Conservation (phyloP, 2,888 invertebrate species). For the Drosophila paramelanica region DNA sequence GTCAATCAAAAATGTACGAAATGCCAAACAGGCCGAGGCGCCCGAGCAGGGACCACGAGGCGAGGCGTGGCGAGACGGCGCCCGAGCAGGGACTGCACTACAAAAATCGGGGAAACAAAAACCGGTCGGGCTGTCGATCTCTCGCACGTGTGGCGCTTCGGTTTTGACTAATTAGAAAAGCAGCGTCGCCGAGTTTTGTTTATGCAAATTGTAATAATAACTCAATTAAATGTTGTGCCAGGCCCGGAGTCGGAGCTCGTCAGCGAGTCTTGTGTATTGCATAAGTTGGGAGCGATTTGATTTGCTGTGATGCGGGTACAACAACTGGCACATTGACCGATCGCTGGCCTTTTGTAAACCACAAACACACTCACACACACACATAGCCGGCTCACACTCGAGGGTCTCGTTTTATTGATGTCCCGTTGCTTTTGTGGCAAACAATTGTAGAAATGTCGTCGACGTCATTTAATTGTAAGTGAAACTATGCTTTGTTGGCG, state of each 20-base stretch:
- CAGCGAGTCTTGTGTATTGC: slow-evolving; percentile 40
- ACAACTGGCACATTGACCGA: slow-evolving; percentile 80
- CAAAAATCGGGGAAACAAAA: background rate
- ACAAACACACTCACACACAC: slow-evolving; percentile 24
- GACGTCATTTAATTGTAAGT: slow-evolving; percentile 81
- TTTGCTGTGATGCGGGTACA: slow-evolving; percentile 73
- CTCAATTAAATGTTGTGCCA: slow-evolving; percentile 69
- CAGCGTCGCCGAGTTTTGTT: slow-evolving; percentile 46
- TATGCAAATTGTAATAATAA: slow-evolving; percentile 78
- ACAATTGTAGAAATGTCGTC: slow-evolving; percentile 77
- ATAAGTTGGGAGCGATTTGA: slow-evolving; percentile 59
- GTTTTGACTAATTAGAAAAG: slow-evolving; percentile 65
- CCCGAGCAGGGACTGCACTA: slow-evolving; percentile 10
- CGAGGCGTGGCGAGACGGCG: slow-evolving; percentile 8
- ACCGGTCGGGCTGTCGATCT: slow-evolving; percentile 9
- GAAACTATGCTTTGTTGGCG: slow-evolving; percentile 74
- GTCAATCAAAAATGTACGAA: slow-evolving; percentile 75
- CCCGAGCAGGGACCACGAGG: background rate
- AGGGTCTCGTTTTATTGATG: slow-evolving; percentile 76
- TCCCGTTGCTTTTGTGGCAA: slow-evolving; percentile 74
- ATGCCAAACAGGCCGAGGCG: slow-evolving; percentile 28
- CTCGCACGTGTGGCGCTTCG: slow-evolving; percentile 63
- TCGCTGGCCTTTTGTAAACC: slow-evolving; percentile 58
- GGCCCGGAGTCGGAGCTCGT: slow-evolving; percentile 4
- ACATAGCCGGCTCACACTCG: slow-evolving; percentile 32